Evolutionary conservation across 2,888 invertebrate species (phyloP).

Genomic region (Dolichopus griseipennis): DNA sequence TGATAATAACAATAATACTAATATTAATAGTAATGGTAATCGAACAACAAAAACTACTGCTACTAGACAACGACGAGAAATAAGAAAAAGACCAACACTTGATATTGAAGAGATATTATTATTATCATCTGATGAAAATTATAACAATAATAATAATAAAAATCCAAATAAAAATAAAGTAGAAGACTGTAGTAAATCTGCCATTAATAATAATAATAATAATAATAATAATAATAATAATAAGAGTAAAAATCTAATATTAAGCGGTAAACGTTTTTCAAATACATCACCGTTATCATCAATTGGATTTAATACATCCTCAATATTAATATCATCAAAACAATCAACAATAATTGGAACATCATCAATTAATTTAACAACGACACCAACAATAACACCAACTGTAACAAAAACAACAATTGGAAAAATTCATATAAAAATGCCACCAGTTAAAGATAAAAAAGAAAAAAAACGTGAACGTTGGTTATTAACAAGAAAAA

Average conservation of each 20-base stretch:
- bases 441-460: constrained; percentile 7
- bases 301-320: too few species aligned
- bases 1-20: too few species aligned
- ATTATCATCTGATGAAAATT: too few species aligned
- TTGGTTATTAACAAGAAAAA: constrained; percentile 80
- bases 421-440: background rate
- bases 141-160: background rate
- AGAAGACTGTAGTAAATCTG: background rate
- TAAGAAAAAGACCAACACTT: too few species aligned
- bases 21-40: too few species aligned
- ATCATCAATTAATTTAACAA: background rate
- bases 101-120: too few species aligned
- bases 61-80: too few species aligned
- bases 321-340: background rate
- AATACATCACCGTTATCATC: too few species aligned
- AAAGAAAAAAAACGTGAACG: constrained; percentile 50
- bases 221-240: background rate
- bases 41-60: too few species aligned
- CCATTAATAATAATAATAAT: background rate
- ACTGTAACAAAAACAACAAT: background rate
- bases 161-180: background rate
- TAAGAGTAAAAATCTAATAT: background rate
- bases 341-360: background rate
- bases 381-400: background rate
- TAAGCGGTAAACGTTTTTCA: too few species aligned